Evolutionary conservation across 2,888 invertebrate genomes (phyloP), one percentile per base, ranked within the genome.

Genomic region (Malthinus flaveolus): DNA sequence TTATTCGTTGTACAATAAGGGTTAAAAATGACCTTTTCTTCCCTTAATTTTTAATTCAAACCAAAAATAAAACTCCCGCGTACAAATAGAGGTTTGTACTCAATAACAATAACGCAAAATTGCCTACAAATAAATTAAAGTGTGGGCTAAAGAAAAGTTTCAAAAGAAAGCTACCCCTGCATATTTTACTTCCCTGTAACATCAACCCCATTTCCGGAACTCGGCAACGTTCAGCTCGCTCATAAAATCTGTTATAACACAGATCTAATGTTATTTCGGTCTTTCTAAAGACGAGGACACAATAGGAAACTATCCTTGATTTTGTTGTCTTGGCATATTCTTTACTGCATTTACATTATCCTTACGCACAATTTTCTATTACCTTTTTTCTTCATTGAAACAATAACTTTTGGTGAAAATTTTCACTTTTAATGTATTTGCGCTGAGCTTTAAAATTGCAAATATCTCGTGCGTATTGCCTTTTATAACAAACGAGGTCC

Each of bases 181-280:
- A 59, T 59, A 59, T 59, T 59, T 59, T 59, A 59, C 54, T 53
- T 49, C 51, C 51, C 59, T 56, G 51, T 39, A 52, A 51, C 56
- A 52, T 56, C 56, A 56, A 56, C 60, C 56, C 61, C 53, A 49
- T 56, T 53, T 61, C 53, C 61, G 48, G 44, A 39, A 42, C 31
- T 59, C 51, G 53, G 44, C 49, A 35, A 48, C 51, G 58, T 60
- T 55, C 52, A 48, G 59, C 53, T 49, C 32, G 57, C 61, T 57
- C 58, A 63, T 61, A 63, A 63, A 63, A 62, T 61, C 59, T 59
- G 60, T 67, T 67, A 63, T 67, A 64, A 67, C 57, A 58, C 55
- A 59, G 58, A 65, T 66, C 62, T 65, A 64, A 66, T 66, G 63
- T 57, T 59, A 66, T 63, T 63, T 54, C 50, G 44, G 59, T 59